These are phyloP conservation scores for Phragmatobia fuliginosa DNA, from an alignment of 2,888 invertebrate genomes.

Conservation along the genomic window DNA sequence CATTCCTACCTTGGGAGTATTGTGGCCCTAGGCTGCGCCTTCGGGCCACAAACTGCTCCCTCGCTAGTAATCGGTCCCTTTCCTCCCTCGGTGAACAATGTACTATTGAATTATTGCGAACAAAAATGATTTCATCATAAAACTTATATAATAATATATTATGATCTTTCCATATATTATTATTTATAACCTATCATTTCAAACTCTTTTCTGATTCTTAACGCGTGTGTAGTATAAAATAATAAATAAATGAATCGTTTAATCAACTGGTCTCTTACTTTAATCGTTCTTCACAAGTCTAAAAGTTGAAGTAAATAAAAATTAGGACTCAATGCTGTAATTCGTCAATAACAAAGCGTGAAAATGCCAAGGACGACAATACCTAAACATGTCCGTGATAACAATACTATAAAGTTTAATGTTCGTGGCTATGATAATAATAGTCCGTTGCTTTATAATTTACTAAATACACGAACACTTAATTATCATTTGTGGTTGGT, in stretches of 20 bases:
- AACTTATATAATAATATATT: too few relatives aligned
- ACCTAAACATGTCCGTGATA: neutral
- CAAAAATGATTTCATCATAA: too few relatives aligned
- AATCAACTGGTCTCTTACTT: neutral
- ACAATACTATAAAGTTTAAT: neutral
- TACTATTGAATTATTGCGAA: too few relatives aligned
- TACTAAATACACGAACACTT: neutral
- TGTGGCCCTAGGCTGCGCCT: too few relatives aligned
- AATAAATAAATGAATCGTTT: neutral
- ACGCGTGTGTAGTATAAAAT: too few relatives aligned
- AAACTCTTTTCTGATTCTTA: too few relatives aligned
- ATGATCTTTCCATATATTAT: too few relatives aligned
- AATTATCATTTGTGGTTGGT: neutral
- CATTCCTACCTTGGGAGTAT: too few relatives aligned
- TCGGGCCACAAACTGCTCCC: too few relatives aligned
- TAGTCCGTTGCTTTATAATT: slow-evolving; percentile 5
- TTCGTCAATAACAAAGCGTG: neutral
- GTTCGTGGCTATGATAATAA: slow-evolving; percentile 15
- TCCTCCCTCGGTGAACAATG: too few relatives aligned
- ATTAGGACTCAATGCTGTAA: neutral
- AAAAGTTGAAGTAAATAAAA: neutral
- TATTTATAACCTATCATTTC: too few relatives aligned
- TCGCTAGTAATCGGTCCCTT: too few relatives aligned
- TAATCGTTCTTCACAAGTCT: neutral
- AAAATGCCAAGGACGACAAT: neutral